Conservation (phyloP, 2,888 invertebrate species). For the Andrena flavipes region DNA sequence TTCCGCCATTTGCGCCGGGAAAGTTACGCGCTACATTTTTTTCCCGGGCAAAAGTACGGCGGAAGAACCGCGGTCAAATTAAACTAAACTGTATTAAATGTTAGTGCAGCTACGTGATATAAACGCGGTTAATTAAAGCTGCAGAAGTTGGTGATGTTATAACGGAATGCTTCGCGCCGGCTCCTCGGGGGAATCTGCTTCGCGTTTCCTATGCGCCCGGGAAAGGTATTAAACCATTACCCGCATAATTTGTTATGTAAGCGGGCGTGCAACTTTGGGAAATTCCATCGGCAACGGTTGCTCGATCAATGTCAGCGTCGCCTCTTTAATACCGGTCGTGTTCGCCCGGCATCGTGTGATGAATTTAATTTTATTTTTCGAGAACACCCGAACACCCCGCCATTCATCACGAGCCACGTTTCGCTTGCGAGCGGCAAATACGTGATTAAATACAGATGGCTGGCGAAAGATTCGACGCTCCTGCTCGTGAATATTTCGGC, state of each 20-base stretch:
- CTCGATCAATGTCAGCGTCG: constrained; percentile 47
- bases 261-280: constrained; percentile 47
- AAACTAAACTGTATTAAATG: constrained; percentile 48
- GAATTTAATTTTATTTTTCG: not conserved
- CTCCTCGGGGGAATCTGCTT: not conserved
- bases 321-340: constrained; percentile 28
- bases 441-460: not conserved
- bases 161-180: constrained; percentile 39
- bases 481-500: not conserved
- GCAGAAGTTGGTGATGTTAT: constrained; percentile 43
- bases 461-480: not conserved
- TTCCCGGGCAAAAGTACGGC: constrained; percentile 26
- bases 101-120: constrained; percentile 41
- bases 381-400: not conserved
- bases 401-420: constrained; percentile 4
- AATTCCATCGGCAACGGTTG: constrained; percentile 57
- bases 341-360: not conserved
- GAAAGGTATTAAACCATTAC: constrained; percentile 69
- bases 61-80: constrained; percentile 38
- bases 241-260: constrained; percentile 67
- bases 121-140: constrained; percentile 56
- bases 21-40: constrained; percentile 35
- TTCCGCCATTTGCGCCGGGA: constrained; percentile 46
- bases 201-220: constrained; percentile 22
- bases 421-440: not conserved